Evolutionary conservation across 2,888 invertebrate species (phyloP), one percentile per base, ranked within the genome.

Genomic region (Athrips mouffetella): DNA sequence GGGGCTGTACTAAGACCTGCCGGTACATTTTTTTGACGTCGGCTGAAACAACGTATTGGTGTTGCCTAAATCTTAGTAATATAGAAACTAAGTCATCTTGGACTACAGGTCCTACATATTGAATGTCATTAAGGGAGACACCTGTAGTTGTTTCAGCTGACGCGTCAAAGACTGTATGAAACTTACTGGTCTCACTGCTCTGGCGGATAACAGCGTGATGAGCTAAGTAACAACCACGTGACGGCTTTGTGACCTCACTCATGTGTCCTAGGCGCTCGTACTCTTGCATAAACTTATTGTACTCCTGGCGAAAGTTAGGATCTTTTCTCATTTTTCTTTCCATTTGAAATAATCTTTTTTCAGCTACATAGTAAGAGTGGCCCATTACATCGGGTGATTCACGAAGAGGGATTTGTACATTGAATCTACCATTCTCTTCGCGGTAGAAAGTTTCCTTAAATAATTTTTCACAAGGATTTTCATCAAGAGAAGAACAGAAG

Each of bases 81-180:
- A 73, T 61, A 2, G 55, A 47, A 21, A 65, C 52, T 2, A 76
- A 46, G 16, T 69, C 65, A 4, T 61, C 57, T 33, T 76, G 50
- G 20, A 53, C 41, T n/a, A 37, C 23, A 5, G 23, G 23, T 7
- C 23, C 23, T 23, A 23, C 23, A 23, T 23, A 23, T 23, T 23
- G 23, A 7, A 23, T 23, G 23, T 23, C 23, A 23, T 23, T 23
- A 3, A 23, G 23, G 5, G 23, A 23, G 3, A 5, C 7, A 7
- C 23, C 23, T 23, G 23, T 23, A 23, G 23, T 5, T 7, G 23
- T 23, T 23, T 23, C 23, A 23, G 23, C 23, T 7, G 23, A 3
- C 7, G 23, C 23, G 23, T 23, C 23, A 23, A 23, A 23, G 7
- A 31, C 31, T 8, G n/a, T 11, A 3, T 11, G 31, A 8, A 31